Conservation (phyloP, 2,113 vertebrate species). For the Limanda limanda region DNA sequence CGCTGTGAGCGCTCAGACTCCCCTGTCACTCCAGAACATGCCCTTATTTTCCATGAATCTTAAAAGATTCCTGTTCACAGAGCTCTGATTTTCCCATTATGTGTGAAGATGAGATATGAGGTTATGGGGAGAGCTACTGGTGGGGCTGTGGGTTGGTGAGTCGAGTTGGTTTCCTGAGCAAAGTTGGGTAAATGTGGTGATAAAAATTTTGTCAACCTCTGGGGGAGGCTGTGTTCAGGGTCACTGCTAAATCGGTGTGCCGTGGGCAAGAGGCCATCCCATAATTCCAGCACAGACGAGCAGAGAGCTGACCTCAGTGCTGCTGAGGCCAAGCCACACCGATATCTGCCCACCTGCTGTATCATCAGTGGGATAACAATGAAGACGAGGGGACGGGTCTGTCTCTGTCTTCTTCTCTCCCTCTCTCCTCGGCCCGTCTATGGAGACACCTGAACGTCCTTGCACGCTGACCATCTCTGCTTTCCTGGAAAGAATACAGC, state of each 20-base stretch:
- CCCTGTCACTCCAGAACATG: constrained; percentile 45
- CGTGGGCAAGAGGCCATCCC: constrained; percentile 85
- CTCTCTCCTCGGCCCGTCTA: constrained; percentile 60
- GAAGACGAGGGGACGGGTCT: constrained; percentile 58
- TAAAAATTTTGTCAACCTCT: constrained; percentile 88
- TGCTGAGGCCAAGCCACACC: constrained; percentile 71
- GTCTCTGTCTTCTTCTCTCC: constrained; percentile 17
- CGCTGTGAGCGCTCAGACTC: constrained; percentile 34
- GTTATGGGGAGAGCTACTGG: constrained; percentile 57
- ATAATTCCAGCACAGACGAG: constrained; percentile 90
- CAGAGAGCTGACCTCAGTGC: constrained; percentile 85
- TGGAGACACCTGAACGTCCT: constrained; percentile 72
- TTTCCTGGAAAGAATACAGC: constrained; percentile 35
- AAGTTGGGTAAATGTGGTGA: constrained; percentile 89
- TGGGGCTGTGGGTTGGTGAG: constrained; percentile 37
- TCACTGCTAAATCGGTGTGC: constrained; percentile 89
- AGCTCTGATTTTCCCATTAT: constrained; percentile 82
- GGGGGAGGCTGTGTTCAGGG: constrained; percentile 87
- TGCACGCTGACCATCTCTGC: constrained; percentile 58
- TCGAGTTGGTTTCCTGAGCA: constrained; percentile 65
- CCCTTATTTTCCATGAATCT: constrained; percentile 75
- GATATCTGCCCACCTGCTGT: constrained; percentile 84
- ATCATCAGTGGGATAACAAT: constrained; percentile 80
- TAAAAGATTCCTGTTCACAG: constrained; percentile 69
- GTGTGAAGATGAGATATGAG: constrained; percentile 73